A percentile compares a stretch with the other conserved stretches of the same genome.
Conservation (phyloP, 2,888 invertebrate species). For the Hypercompe scribonia region DNA sequence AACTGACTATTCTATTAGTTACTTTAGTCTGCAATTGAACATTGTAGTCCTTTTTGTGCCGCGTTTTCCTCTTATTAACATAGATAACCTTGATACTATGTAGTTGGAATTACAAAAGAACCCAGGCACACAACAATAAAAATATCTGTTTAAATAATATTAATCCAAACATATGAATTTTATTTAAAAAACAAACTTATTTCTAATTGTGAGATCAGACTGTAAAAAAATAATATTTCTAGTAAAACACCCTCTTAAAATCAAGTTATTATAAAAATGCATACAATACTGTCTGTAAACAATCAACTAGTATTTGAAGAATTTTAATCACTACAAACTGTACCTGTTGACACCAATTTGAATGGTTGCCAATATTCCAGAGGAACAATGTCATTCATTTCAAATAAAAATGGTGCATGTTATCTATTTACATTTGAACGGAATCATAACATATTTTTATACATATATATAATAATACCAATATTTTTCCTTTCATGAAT, state of each 20-base stretch:
- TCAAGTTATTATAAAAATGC: slow-evolving; percentile 29
- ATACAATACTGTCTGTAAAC: slow-evolving; percentile 43
- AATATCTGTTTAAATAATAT: neutral
- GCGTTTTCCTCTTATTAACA: slow-evolving; percentile 35
- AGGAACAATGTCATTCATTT: slow-evolving; percentile 50
- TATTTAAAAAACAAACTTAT: neutral
- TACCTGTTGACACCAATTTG: slow-evolving; percentile 65
- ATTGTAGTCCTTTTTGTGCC: slow-evolving; percentile 25
- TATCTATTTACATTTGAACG: slow-evolving; percentile 44
- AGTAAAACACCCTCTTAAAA: slow-evolving; percentile 20
- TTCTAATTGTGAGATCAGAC: neutral
- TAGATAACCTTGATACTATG: slow-evolving; percentile 27
- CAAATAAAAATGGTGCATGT: slow-evolving; percentile 36
- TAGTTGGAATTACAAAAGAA: slow-evolving; percentile 18
- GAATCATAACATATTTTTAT: slow-evolving; percentile 18
- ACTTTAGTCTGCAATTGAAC: neutral
- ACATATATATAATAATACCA: neutral
- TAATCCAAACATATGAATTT: neutral
- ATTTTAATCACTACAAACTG: slow-evolving; percentile 47
- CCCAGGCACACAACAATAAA: neutral
- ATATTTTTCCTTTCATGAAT: neutral
- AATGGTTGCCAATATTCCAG: slow-evolving; percentile 61
- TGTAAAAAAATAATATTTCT: neutral
- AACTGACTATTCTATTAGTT: neutral
- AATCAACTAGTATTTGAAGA: slow-evolving; percentile 49